Evolutionary conservation across 2,113 vertebrate species (phyloP).

Genomic region (Trogon surrucura): DNA sequence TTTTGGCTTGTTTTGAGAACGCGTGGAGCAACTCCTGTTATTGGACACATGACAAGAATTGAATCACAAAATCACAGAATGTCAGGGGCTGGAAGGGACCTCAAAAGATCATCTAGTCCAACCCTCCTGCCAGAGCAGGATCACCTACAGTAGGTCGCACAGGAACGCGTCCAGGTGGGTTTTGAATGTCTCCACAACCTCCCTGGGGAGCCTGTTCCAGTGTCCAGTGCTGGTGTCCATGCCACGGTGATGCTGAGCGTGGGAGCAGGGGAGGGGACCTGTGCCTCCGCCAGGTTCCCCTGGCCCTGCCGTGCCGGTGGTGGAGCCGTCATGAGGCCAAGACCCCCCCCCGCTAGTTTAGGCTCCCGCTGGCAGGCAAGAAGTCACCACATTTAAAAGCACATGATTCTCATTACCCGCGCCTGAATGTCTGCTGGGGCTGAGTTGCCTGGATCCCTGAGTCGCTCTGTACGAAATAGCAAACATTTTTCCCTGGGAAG

Average conservation of each 20-base stretch:
- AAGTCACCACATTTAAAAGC: background rate
- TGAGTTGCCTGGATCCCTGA: background rate
- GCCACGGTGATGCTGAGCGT: rapidly evolving
- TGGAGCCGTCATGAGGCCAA: background rate
- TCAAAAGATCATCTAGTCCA: too few relatives aligned
- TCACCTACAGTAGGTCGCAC: too few relatives aligned
- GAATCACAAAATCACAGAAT: too few relatives aligned
- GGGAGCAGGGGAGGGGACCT: background rate
- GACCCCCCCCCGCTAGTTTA: background rate
- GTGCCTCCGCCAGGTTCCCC: background rate
- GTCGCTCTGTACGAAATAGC: background rate
- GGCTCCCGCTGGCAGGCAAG: slow-evolving; percentile 1
- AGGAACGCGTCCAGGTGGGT: too few relatives aligned
- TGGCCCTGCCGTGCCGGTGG: background rate
- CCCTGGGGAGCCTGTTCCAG: too few relatives aligned
- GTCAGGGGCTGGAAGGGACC: too few relatives aligned
- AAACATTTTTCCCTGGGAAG: slow-evolving; percentile 17
- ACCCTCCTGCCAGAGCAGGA: too few relatives aligned
- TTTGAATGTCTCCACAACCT: too few relatives aligned
- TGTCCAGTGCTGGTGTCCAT: background rate
- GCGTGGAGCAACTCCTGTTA: rapidly evolving
- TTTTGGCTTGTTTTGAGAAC: background rate
- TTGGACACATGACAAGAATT: background rate
- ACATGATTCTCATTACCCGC: background rate
- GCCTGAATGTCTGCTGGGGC: background rate